Evolutionary conservation across 2,888 invertebrate genomes (phyloP).

Genomic region (Dromius quadrimaculatus): DNA sequence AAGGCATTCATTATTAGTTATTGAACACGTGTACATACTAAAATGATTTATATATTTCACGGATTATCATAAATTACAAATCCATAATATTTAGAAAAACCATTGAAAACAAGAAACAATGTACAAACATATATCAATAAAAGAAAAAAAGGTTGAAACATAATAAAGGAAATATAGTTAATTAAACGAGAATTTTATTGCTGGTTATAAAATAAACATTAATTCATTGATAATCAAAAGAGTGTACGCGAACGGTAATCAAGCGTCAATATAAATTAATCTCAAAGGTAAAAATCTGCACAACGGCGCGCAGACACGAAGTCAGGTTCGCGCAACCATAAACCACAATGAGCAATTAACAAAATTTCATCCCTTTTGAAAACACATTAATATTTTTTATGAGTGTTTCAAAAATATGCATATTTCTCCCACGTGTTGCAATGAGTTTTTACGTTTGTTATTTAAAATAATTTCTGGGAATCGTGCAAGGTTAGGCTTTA

Average conservation of each 20-base stretch:
- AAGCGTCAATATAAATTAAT: slow-evolving; percentile 45
- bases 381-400: slow-evolving; percentile 54
- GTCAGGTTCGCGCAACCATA: slow-evolving; percentile 44
- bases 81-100: slow-evolving; percentile 13
- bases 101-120: slow-evolving; percentile 7
- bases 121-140: neutral
- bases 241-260: slow-evolving; percentile 17
- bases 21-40: neutral
- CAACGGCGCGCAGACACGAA: slow-evolving; percentile 21
- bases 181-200: slow-evolving; percentile 21
- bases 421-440: slow-evolving; percentile 9
- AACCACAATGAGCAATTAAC: slow-evolving; percentile 56
- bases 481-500: slow-evolving; percentile 50
- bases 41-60: slow-evolving; percentile 34
- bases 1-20: slow-evolving; percentile 16
- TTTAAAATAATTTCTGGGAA: slow-evolving; percentile 52
- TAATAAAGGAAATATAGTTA: slow-evolving; percentile 7
- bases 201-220: slow-evolving; percentile 40
- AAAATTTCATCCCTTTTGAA: slow-evolving; percentile 57
- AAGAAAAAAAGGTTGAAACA: slow-evolving; percentile 13
- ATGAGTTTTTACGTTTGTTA: slow-evolving; percentile 30
- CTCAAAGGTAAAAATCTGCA: slow-evolving; percentile 29
- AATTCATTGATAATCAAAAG: slow-evolving; percentile 35
- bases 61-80: slow-evolving; percentile 24
- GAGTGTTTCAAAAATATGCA: slow-evolving; percentile 54